phyloP scores from a whole-genome alignment of 2,797 vertebrate genomes.

The Erethizon dorsatum region DNA sequence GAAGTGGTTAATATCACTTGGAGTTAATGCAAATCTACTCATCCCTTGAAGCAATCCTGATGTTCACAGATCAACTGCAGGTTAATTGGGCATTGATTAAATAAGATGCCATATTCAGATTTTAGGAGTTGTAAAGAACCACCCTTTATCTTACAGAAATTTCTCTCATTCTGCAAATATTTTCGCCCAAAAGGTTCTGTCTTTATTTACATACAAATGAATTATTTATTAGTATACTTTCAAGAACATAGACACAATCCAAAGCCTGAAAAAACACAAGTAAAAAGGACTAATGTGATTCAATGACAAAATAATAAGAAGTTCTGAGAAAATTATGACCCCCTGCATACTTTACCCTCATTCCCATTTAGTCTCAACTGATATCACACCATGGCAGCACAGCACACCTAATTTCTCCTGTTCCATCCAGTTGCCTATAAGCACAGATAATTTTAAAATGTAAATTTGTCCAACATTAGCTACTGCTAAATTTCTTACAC shows the following conservation, averaged over 20 bases:
- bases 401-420: background rate
- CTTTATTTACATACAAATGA: slow-evolving; percentile 79
- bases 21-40: background rate
- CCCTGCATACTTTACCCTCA: background rate
- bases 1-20: background rate
- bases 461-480: background rate
- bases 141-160: slow-evolving; percentile 66
- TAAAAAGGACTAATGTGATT: slow-evolving; percentile 72
- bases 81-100: background rate
- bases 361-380: slow-evolving; percentile 53
- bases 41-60: background rate
- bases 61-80: background rate
- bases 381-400: slow-evolving; percentile 35
- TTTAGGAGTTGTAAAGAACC: slow-evolving; percentile 20
- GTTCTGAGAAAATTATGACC: slow-evolving; percentile 67
- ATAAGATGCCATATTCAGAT: background rate
- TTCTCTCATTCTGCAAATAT: slow-evolving; percentile 67
- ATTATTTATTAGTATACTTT: slow-evolving; percentile 78
- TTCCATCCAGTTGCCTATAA: background rate
- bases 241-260: slow-evolving; percentile 69
- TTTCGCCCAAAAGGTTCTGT: slow-evolving; percentile 42
- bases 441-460: background rate
- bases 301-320: slow-evolving; percentile 70
- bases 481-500: slow-evolving; percentile 5
- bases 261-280: slow-evolving; percentile 66